Base-by-base conservation (phyloP, 64 coral and sea anemone genomes). In the Dendrophyllia cribrosa region DNA sequence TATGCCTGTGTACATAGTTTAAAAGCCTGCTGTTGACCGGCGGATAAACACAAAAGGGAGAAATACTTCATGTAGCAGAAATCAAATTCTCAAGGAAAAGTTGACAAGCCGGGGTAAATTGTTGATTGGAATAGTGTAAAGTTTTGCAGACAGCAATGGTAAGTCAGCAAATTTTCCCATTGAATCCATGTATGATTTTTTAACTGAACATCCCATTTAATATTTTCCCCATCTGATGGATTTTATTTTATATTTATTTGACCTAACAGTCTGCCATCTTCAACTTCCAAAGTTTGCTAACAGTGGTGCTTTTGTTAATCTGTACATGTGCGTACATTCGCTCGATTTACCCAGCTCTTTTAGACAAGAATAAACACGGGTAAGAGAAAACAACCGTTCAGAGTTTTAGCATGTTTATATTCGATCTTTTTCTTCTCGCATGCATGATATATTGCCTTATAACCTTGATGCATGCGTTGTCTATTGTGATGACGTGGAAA, bases 331-430 rank as follows among this genome's bases (percentile, higher is more conserved):
- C 97, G 0, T 99, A 99, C 16, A 86, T 99, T 72, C 94, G 97
- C 77, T 84, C 94, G 25, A 94, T 99, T 53, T 91, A 91, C 76
- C 97, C 97, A 8, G 66, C 94, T 23, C 43, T 99, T 9, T 78
- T 99, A 24, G 97, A 99, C 76, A 99, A 99, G 50, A 99, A 99
- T 72, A 99, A 99, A 96, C 85, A 86, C 74, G 97, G 97, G 97
- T 99, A 91, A 83, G 94, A 66, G 26, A 68, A 49, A n/a, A 20
- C 61, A 66, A 46, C 20, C 1, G 25, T 13, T 84, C 1, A 6
- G 9, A 12, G 14, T 45, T 2, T 20, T 59, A 14, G 63, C 4
- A 72, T 22, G 34, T 34, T 34, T 34, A 34, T 34, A 1, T 34
- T 34, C 34, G 34, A 34, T 34, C 2, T 34, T 34, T 34, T 34